Conservation (phyloP, 2,888 invertebrate genomes). For the Volucella inanis region DNA sequence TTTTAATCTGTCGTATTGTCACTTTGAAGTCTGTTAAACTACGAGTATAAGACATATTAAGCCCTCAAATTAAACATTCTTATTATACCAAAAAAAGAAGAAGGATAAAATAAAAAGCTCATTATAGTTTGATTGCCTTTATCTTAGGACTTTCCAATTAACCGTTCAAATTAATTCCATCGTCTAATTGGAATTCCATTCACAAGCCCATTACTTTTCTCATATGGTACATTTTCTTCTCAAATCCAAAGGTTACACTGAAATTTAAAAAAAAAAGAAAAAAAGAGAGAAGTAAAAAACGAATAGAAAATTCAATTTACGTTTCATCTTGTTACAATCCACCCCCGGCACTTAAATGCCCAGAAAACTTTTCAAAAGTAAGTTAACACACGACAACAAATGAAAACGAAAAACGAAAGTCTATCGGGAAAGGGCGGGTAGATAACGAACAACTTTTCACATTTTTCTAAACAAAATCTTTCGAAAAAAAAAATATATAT, state of each 20-base stretch:
- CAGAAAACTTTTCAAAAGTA: slow-evolving; percentile 64
- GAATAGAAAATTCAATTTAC: slow-evolving; percentile 70
- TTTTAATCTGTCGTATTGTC: too few relatives aligned
- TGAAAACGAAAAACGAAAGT: slow-evolving; percentile 17
- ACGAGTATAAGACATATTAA: too few relatives aligned
- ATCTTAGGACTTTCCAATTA: slow-evolving; percentile 35
- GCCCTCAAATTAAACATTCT: too few relatives aligned
- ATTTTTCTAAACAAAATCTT: slow-evolving; percentile 55
- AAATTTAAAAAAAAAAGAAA: not conserved
- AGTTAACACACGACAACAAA: slow-evolving; percentile 69
- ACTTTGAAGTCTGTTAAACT: too few relatives aligned
- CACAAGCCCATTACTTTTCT: slow-evolving; percentile 27
- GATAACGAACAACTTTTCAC: slow-evolving; percentile 59
- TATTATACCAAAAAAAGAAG: too few relatives aligned
- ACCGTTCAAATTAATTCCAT: slow-evolving; percentile 34
- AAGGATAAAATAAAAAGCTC: too few relatives aligned
- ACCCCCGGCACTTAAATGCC: slow-evolving; percentile 39
- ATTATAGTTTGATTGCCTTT: not conserved
- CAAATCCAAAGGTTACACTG: not conserved
- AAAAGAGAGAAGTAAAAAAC: slow-evolving; percentile 30
- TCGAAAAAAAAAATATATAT: slow-evolving; percentile 18
- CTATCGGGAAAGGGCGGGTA: slow-evolving; percentile 33
- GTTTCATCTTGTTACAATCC: slow-evolving; percentile 61
- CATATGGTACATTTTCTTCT: not conserved
- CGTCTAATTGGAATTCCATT: slow-evolving; percentile 50